Percentiles rank a stretch among this genome's conserved stretches.
Conservation (phyloP, 2,888 invertebrate species). For the Nemoura dubitans region DNA sequence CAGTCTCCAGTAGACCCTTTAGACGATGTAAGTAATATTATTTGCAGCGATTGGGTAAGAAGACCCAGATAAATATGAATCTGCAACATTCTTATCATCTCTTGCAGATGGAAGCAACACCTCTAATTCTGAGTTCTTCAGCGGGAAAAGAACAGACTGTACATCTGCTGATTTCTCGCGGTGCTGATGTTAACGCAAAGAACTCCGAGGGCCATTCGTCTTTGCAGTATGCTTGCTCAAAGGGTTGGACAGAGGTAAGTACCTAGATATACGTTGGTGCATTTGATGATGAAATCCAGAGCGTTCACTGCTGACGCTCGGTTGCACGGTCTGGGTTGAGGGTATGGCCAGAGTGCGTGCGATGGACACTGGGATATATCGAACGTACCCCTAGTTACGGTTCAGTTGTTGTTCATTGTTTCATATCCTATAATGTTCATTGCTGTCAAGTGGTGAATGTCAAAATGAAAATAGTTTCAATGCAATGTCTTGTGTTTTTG, state of each 20-base stretch:
- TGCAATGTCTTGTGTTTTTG: constrained; percentile 49
- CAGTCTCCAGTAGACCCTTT: constrained; percentile 73
- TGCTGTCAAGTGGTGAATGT: too few species aligned
- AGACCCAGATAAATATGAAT: neutral
- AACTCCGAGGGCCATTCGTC: constrained; percentile 80
- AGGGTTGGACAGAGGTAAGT: constrained; percentile 76
- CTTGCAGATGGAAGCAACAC: constrained; percentile 72
- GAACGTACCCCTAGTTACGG: too few species aligned
- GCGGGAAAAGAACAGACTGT: constrained; percentile 78
- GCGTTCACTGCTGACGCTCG: too few species aligned
- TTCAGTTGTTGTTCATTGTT: too few species aligned
- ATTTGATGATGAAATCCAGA: too few species aligned
- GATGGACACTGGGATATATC: too few species aligned
- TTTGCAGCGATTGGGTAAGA: neutral
- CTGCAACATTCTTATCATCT: constrained; percentile 34
- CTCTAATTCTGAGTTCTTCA: constrained; percentile 81
- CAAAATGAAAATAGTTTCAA: neutral
- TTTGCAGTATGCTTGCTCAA: constrained; percentile 86
- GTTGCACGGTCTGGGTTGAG: too few species aligned
- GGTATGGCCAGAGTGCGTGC: too few species aligned
- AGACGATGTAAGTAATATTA: constrained; percentile 71
- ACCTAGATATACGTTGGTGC: too few species aligned
- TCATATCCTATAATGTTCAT: too few species aligned
- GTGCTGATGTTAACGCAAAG: constrained; percentile 77
- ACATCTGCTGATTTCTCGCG: constrained; percentile 70